phyloP scores from a whole-genome alignment of 2,797 vertebrate genomes.

The Rhincodon typus region DNA sequence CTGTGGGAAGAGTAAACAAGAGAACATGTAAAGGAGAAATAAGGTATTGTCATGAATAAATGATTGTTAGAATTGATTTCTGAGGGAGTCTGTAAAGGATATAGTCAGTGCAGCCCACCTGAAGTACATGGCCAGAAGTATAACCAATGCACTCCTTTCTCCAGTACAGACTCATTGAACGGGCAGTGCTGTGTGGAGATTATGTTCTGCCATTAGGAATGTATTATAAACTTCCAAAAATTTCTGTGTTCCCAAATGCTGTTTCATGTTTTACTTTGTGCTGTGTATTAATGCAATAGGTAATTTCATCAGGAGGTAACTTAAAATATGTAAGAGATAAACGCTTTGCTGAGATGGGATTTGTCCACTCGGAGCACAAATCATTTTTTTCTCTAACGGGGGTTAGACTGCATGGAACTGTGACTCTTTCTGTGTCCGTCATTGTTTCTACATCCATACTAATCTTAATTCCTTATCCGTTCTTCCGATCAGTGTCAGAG shows the following conservation, averaged over 20 bases:
- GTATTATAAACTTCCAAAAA: too few relatives aligned
- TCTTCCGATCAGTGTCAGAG: not conserved
- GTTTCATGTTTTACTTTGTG: too few relatives aligned
- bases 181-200: not conserved
- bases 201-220: not conserved
- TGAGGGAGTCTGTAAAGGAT: not conserved
- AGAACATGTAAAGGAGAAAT: not conserved
- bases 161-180: not conserved
- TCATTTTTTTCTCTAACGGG: not conserved
- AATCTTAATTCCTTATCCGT: not conserved
- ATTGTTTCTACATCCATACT: not conserved
- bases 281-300: not conserved
- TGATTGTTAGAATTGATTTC: not conserved
- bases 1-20: not conserved
- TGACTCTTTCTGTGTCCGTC: not conserved
- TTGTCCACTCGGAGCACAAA: not conserved
- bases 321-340: not conserved
- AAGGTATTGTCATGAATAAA: too few relatives aligned
- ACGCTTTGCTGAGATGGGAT: not conserved
- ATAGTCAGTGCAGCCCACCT: too few relatives aligned
- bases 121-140: not conserved
- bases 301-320: not conserved
- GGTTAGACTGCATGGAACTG: not conserved
- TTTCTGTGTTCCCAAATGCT: too few relatives aligned
- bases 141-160: not conserved